Conservation (phyloP, 2,113 vertebrate genomes). For the Mastomys natalensis region DNA sequence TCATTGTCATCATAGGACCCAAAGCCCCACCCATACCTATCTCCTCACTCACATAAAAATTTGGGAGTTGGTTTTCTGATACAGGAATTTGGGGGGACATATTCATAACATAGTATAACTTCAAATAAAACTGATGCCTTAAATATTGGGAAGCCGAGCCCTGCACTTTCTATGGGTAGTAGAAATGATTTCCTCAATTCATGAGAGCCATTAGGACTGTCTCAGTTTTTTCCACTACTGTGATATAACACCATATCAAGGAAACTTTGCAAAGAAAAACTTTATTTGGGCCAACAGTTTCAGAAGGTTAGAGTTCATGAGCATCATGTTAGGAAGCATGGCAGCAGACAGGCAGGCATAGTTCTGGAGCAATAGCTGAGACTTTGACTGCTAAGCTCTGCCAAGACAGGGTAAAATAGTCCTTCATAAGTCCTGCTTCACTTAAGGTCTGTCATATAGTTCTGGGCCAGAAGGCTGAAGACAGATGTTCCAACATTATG, state of each 20-base stretch:
- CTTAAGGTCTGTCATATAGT: no score
- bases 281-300: not conserved
- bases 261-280: not conserved
- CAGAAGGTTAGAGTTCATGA: not conserved
- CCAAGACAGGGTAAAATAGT: no score
- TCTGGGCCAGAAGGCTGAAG: no score
- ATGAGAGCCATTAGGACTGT: not conserved
- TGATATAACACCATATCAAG: not conserved
- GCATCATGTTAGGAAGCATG: not conserved
- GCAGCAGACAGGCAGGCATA: not conserved
- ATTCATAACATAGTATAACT: not conserved
- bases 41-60: not conserved
- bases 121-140: no score
- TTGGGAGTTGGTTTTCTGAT: not conserved
- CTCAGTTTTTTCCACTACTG: not conserved
- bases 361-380: not conserved
- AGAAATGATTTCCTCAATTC: not conserved
- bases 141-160: not conserved
- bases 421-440: no score
- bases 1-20: not conserved
- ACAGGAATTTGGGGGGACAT: not conserved
- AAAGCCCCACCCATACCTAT: not conserved
- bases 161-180: not conserved
- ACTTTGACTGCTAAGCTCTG: not conserved
- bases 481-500: no score